These are phyloP conservation scores for Campaea margaritaria DNA, from an alignment of 2,888 invertebrate species.

Conservation along the genomic window DNA sequence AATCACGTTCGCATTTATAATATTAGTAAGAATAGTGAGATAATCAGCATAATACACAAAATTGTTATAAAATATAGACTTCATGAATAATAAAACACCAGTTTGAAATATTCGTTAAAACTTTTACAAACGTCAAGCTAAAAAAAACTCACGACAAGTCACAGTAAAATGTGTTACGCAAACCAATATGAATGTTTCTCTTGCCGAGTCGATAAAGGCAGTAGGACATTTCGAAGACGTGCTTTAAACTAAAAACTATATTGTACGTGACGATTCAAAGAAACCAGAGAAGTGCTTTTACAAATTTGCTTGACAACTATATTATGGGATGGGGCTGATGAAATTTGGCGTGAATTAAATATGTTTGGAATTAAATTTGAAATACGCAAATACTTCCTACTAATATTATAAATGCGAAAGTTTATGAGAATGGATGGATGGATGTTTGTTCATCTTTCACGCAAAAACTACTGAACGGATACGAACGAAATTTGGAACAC, in stretches of 20 bases:
- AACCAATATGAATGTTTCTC: neutral
- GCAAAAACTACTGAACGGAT: no score
- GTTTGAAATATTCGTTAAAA: neutral
- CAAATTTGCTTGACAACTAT: constrained; percentile 5
- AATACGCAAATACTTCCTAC: no score
- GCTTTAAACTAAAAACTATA: constrained; percentile 11
- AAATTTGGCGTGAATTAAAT: constrained; percentile 6
- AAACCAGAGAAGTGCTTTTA: neutral
- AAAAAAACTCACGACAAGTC: constrained; percentile 1
- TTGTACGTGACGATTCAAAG: constrained; percentile 23
- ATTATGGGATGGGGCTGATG: constrained; percentile 5
- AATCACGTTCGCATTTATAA: no score
- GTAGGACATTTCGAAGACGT: constrained; percentile 22
- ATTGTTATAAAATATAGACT: no score
- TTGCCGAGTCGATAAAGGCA: constrained; percentile 16
- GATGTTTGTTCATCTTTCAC: no score
- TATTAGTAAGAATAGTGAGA: no score
- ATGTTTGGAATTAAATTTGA: neutral
- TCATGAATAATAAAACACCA: constrained; percentile 2
- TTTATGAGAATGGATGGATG: no score
- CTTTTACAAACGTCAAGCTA: neutral
- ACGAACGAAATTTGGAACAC: no score
- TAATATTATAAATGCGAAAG: no score
- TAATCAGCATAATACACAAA: neutral
- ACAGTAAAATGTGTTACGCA: constrained; percentile 10